Evolutionary conservation across 2,797 vertebrate genomes (phyloP).

Genomic region (Sylvilagus floridanus): DNA sequence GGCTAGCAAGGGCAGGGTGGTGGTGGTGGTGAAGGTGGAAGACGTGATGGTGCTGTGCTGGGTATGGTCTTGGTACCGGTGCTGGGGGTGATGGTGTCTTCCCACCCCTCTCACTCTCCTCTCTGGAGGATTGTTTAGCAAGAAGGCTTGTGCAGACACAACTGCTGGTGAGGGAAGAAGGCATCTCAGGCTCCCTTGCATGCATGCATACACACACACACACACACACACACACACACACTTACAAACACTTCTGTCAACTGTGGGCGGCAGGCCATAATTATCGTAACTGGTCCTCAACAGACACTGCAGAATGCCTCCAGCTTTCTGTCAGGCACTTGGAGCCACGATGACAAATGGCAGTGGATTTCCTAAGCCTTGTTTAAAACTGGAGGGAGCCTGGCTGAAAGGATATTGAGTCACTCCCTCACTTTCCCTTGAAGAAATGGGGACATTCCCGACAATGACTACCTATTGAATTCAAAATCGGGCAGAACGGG

Average conservation of each 20-base stretch:
- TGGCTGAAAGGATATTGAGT: conserved; percentile 46
- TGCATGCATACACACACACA: background rate
- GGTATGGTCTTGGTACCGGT: background rate
- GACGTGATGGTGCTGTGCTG: background rate
- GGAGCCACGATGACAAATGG: background rate
- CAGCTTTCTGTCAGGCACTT: background rate
- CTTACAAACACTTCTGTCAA: background rate
- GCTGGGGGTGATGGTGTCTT: fast-evolving
- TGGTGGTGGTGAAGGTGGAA: no score
- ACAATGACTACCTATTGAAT: conserved; percentile 43
- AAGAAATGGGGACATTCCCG: conserved; percentile 55
- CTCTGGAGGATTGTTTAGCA: background rate
- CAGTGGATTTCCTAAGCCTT: background rate
- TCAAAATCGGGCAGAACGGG: conserved; percentile 17
- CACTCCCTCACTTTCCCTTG: conserved; percentile 30
- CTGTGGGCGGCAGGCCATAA: background rate
- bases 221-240: no score
- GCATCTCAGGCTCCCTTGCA: background rate
- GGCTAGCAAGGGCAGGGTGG: background rate
- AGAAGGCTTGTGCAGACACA: background rate
- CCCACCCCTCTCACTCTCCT: background rate
- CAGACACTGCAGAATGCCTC: background rate
- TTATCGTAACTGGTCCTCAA: background rate
- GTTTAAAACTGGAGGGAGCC: conserved; percentile 1
- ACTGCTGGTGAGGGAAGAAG: background rate